phyloP scores from a whole-genome alignment of 1,140 invertebrate species.

The Argopecten irradians region DNA sequence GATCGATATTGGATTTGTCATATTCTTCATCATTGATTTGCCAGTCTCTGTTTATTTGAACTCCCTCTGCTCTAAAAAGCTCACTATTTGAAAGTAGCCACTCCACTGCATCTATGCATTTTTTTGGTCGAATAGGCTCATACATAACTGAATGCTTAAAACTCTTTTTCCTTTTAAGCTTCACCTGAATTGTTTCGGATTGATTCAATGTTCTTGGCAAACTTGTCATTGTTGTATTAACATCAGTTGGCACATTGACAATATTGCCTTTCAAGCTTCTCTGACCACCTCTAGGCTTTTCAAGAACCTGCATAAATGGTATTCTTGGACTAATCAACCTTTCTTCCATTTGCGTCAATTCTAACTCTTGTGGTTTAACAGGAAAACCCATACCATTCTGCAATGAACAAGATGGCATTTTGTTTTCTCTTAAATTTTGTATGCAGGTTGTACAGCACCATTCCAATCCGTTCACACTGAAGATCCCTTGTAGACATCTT shows the following conservation, averaged over 20 bases:
- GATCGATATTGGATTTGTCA: no score
- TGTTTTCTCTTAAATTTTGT: conserved; percentile 28
- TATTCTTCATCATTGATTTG: no score
- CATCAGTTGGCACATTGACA: conserved; percentile 52
- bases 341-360: conserved; percentile 45
- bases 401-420: conserved; percentile 42
- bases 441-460: conserved; percentile 49
- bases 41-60: conserved; percentile 25
- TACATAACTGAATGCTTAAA: conserved; percentile 39
- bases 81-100: conserved; percentile 41
- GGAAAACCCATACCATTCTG: conserved; percentile 49
- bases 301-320: conserved; percentile 52
- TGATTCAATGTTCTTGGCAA: conserved; percentile 42
- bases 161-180: conserved; percentile 43
- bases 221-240: conserved; percentile 1
- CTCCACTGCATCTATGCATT: conserved; percentile 24
- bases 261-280: conserved; percentile 40
- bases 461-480: conserved; percentile 1
- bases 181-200: conserved; percentile 39
- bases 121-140: conserved; percentile 46
- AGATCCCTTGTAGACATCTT: conserved; percentile 22
- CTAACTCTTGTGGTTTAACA: conserved; percentile 39
- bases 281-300: conserved; percentile 46
- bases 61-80: conserved; percentile 38
- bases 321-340: conserved; percentile 42